phyloP scores from a whole-genome alignment of 2,797 vertebrate species.

The Carcharodon carcharias region DNA sequence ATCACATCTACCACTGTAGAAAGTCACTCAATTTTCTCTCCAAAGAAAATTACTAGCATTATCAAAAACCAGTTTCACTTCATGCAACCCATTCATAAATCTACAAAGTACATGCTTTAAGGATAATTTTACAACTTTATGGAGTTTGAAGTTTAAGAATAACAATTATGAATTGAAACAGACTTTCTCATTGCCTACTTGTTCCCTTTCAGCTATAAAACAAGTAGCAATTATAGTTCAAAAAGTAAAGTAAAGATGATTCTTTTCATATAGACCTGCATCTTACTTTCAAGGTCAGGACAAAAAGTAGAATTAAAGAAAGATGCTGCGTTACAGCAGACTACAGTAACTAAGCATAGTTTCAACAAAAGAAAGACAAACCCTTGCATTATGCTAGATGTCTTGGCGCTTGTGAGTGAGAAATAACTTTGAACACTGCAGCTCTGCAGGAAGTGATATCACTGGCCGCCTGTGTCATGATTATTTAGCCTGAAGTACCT shows the following conservation, averaged over 20 bases:
- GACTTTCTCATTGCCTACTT: background rate
- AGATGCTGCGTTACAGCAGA: background rate
- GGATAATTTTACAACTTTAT: background rate
- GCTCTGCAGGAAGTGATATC: background rate
- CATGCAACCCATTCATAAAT: background rate
- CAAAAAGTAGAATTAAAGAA: slow-evolving; percentile 40
- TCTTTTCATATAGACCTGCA: slow-evolving; percentile 64
- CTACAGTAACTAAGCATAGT: slow-evolving; percentile 31
- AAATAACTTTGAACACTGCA: background rate
- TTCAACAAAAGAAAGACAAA: background rate
- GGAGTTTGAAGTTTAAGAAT: background rate
- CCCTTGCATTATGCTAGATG: slow-evolving; percentile 13
- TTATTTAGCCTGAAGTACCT: background rate
- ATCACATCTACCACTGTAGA: background rate
- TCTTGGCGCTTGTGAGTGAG: background rate
- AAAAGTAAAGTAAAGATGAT: slow-evolving; percentile 37
- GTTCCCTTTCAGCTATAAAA: background rate
- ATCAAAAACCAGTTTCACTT: background rate
- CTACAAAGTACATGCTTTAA: background rate
- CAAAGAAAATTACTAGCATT: background rate
- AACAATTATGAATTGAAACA: background rate
- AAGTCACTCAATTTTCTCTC: background rate
- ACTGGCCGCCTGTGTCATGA: background rate
- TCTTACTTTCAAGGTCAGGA: slow-evolving; percentile 58
- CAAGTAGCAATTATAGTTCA: background rate